Conservation (phyloP, 2,113 vertebrate genomes). For the Aix galericulata region DNA sequence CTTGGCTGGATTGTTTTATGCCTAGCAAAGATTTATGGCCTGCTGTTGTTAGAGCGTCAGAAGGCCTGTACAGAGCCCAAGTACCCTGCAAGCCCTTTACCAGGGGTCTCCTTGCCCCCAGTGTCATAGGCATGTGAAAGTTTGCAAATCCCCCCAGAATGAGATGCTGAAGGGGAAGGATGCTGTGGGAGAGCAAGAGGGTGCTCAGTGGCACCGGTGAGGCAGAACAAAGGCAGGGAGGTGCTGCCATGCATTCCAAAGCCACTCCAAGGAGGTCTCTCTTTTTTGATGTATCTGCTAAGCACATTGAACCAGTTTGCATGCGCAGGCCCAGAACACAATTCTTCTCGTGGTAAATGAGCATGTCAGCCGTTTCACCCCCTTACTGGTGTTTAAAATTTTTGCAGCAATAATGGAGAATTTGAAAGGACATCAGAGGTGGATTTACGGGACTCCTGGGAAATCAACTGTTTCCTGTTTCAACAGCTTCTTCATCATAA, state of each 20-base stretch:
- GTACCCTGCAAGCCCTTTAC: background rate
- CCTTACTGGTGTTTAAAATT: conserved; percentile 20
- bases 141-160: background rate
- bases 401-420: conserved; percentile 60
- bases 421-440: conserved; percentile 62
- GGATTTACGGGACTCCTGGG: conserved; percentile 63
- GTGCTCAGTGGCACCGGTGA: background rate
- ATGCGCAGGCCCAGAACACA: background rate
- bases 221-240: background rate
- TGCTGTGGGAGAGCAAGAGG: background rate
- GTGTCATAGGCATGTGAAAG: accelerated
- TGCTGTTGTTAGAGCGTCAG: background rate
- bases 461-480: conserved; percentile 72
- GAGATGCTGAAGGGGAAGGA: background rate
- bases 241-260: background rate
- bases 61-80: background rate
- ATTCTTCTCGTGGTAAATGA: conserved; percentile 27
- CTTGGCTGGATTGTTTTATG: background rate
- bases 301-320: background rate
- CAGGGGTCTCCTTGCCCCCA: background rate
- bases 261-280: background rate
- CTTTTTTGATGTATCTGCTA: background rate
- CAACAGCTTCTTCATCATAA: conserved; percentile 70
- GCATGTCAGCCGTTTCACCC: conserved; percentile 7
- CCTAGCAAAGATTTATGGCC: background rate